Percentiles rank a stretch among this genome's conserved stretches.
These are phyloP conservation scores for Desmodus rotundus DNA, from an alignment of 2,113 vertebrate genomes.

Conservation along the genomic window DNA sequence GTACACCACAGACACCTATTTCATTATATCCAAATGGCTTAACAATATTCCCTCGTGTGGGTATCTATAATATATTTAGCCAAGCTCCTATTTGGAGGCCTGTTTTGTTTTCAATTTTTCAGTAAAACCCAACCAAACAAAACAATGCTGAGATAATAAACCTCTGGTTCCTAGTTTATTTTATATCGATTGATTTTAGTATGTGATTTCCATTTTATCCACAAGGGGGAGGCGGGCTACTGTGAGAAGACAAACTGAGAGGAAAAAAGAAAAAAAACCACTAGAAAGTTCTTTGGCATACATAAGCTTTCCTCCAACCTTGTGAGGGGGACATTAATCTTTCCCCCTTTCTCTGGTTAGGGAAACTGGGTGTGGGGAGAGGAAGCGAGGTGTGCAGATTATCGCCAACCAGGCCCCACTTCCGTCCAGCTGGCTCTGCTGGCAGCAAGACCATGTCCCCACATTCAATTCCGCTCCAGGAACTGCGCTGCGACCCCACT, in stretches of 20 bases:
- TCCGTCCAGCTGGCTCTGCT: rapidly evolving
- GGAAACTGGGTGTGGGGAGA: background rate
- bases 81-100: background rate
- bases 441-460: background rate
- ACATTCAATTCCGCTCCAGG: background rate
- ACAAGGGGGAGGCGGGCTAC: conserved; percentile 39
- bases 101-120: conserved; percentile 3
- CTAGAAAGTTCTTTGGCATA: background rate
- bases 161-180: background rate
- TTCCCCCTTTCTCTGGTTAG: background rate
- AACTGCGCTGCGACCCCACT: background rate
- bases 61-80: background rate
- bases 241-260: background rate
- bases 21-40: background rate
- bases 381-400: background rate
- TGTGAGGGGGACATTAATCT: background rate
- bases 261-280: background rate
- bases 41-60: background rate
- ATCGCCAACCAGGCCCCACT: background rate
- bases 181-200: background rate
- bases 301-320: background rate
- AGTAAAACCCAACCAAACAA: background rate
- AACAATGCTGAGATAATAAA: background rate
- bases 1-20: background rate
- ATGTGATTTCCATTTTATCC: background rate